Evolutionary conservation across 2,113 vertebrate species (phyloP), one percentile per base, ranked within the genome.

Genomic region (Alethe castanea): DNA sequence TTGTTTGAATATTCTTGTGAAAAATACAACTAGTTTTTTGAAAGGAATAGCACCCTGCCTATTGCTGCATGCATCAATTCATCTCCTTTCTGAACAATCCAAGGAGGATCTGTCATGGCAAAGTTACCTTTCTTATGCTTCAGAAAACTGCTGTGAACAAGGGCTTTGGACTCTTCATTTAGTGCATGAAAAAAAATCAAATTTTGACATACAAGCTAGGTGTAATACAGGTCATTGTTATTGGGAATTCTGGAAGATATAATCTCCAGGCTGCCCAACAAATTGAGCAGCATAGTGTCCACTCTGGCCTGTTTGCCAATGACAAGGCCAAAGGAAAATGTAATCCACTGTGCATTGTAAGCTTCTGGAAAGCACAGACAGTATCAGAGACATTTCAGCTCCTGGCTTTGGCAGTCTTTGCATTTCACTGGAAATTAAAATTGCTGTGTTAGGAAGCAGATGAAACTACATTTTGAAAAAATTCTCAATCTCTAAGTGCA

Each of bases 31-130:
- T 11, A 52, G 10, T 3, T 0, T 79, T 89, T 91, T 54, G 42
- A 12, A 48, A 60, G 50, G 18, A 79, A 80, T 31, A 81, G 8
- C 57, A 64, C n/a, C 7, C 1, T 56, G 17, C 19, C 4, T 59
- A 19, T 24, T 60, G 6, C 11, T 5, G 3, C 0, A 0, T 22
- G 29, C 18, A 45, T 48, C 19, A 2, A 77, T 16, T 59, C n/a
- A 62, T 83, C 15, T 73, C 38, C 22, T 71, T 84, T 56, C 47
- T 35, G 42, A 44, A 42, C 47, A 54, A 36, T 36, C 25, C 42
- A 26, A 72, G 57, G 60, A 78, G 47, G 10, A n/a, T 42, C 80
- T 66, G 52, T 80, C 88, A 60, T 18, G 59, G 48, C 54, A 78
- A 8, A 70, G 28, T 70, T 80, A 52, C 26, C 29, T 79, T 93